A percentile compares a stretch with the other conserved stretches of the same genome.
Evolutionary conservation across 2,113 vertebrate species (phyloP).

Genomic region (Cochlearius cochlearius): DNA sequence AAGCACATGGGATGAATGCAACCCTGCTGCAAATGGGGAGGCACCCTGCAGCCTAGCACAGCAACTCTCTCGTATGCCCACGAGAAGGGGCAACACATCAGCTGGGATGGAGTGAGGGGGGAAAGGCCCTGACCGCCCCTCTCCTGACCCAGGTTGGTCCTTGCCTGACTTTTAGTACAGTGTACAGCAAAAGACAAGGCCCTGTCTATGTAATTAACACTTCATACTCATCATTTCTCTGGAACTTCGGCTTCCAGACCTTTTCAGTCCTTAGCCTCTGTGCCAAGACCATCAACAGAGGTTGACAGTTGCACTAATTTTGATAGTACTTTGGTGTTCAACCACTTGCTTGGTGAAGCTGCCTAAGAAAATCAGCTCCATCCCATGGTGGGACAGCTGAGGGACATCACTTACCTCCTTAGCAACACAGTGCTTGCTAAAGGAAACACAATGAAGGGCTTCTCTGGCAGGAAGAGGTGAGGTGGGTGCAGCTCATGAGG

Average conservation of each 20-base stretch:
- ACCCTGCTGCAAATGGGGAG: background rate
- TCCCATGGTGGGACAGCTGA: background rate
- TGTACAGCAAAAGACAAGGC: background rate
- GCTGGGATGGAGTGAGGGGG: background rate
- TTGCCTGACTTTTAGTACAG: background rate
- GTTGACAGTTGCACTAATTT: background rate
- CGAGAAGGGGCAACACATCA: background rate
- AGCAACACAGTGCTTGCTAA: background rate
- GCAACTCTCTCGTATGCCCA: fast-evolving
- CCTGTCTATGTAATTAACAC: background rate
- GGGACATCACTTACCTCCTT: background rate
- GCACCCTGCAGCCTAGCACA: background rate
- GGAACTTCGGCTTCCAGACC: background rate
- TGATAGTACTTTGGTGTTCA: background rate
- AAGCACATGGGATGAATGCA: background rate
- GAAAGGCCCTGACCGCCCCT: background rate
- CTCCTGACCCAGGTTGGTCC: background rate
- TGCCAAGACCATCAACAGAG: background rate
- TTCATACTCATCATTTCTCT: background rate
- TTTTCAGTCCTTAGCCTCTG: background rate
- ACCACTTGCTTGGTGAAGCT: background rate
- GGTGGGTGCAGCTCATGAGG: background rate
- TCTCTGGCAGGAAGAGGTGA: background rate
- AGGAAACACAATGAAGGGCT: background rate
- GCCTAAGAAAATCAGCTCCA: background rate